phyloP scores from a whole-genome alignment of 2,797 vertebrate genomes.

The Microctenopoma lineatum region DNA sequence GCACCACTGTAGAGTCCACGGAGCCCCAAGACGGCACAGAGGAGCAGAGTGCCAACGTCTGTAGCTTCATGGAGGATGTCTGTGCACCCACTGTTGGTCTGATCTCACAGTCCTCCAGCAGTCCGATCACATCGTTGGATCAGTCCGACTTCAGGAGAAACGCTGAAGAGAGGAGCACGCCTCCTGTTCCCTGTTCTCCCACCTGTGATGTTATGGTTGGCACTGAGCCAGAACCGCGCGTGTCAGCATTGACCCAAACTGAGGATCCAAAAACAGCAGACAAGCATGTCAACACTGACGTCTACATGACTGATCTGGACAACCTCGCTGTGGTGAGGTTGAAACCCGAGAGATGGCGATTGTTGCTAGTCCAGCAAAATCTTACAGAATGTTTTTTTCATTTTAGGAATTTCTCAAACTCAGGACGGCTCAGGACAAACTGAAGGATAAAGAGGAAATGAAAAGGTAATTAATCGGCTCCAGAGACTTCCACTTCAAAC shows the following conservation, averaged over 20 bases:
- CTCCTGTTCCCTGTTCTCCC: neutral
- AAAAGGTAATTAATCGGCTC: conserved; percentile 55
- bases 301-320: conserved; percentile 79
- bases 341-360: neutral
- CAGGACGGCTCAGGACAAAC: conserved; percentile 39
- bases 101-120: neutral
- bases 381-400: neutral
- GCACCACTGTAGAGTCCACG: neutral
- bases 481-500: neutral
- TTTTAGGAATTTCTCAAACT: conserved; percentile 76
- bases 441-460: conserved; percentile 40
- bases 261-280: conserved; percentile 53
- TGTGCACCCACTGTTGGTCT: neutral
- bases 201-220: conserved; percentile 18
- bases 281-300: conserved; percentile 66
- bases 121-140: conserved; percentile 28
- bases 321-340: conserved; percentile 65
- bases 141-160: conserved; percentile 1
- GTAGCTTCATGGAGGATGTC: conserved; percentile 40
- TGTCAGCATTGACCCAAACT: conserved; percentile 61
- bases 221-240: conserved; percentile 3
- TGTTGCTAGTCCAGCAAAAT: neutral
- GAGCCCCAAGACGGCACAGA: neutral
- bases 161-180: conserved; percentile 18
- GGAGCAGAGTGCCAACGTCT: conserved; percentile 6